Evolutionary conservation across 2,888 invertebrate species (phyloP), one percentile per base, ranked within the genome.

Genomic region (Heteromurus nitidus): DNA sequence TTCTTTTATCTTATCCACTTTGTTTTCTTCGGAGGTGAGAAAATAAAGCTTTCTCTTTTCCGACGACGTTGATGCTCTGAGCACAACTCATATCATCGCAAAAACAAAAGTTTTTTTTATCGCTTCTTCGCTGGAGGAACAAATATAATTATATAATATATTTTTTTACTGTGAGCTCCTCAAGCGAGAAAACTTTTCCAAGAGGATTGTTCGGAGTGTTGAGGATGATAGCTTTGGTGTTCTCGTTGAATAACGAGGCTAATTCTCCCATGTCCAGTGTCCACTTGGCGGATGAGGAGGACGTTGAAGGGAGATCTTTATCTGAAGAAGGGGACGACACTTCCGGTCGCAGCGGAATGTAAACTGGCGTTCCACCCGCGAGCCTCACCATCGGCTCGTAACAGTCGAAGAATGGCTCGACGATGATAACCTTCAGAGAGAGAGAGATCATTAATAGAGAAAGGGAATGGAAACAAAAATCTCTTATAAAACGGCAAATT

Each of bases 401-500:
- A 88, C 98, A 99, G 90, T 99, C 99, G 89, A 97, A 99, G 90
- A 94, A 99, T 0, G 99, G 99, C 89, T 99, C 99, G 85, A 99
- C 97, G 26, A 99, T 95, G 82, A 99, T 97, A 76, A 96, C 97
- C 91, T 47, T 42, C 18, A 50, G 50, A 13, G 11, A 36, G 36
- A 9, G 36, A 36, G 13, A 36, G 13, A 36, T 9, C 7, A 9
- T 36, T 36, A 9, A 13, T 36, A 36, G 36, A 13, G 36, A 36
- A 36, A 9, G 5, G 36, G 36, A 36, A 9, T 36, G 36, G 36
- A 13, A 36, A 36, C n/a, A n/a, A n/a, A n/a, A n/a, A n/a, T n/a
- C n/a, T n/a, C n/a, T n/a, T n/a, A n/a, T n/a, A n/a, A n/a, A n/a
- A n/a, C n/a, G n/a, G 13, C 36, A 36, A 36, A 36, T 36, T 36